Conservation (phyloP, 2,113 vertebrate genomes). For the Mormyrus iriodes region DNA sequence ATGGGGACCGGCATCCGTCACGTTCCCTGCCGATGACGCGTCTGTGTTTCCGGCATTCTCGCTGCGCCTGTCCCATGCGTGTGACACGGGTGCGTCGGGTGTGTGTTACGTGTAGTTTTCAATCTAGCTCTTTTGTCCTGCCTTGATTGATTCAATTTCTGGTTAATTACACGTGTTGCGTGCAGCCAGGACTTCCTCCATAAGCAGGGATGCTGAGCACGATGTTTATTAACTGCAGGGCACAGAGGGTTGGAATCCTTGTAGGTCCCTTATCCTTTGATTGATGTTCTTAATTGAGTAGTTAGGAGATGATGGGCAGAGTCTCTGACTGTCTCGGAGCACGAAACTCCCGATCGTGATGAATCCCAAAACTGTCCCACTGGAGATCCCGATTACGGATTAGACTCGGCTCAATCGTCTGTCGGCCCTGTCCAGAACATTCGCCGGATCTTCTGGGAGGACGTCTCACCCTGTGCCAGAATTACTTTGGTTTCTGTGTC, state of each 20-base stretch:
- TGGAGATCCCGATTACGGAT: not conserved
- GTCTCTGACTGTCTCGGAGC: not conserved
- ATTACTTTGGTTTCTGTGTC: not conserved
- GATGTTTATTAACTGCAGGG: not conserved
- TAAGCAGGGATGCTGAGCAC: not conserved
- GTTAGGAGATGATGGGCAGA: not conserved
- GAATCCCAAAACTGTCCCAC: not conserved
- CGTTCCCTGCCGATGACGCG: not conserved
- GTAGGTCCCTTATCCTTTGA: not conserved
- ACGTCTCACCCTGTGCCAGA: not conserved
- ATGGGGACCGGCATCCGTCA: not conserved
- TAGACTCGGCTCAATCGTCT: not conserved
- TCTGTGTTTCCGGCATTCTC: not conserved
- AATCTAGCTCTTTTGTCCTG: not conserved
- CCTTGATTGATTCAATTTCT: not conserved
- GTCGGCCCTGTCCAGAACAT: not conserved
- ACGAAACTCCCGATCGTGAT: not conserved
- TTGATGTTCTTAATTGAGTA: not conserved
- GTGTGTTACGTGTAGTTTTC: not conserved
- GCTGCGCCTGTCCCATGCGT: not conserved
- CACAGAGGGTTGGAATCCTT: not conserved
- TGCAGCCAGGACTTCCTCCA: not conserved
- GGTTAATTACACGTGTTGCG: not conserved
- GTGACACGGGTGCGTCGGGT: not conserved
- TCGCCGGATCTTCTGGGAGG: not conserved